These are phyloP conservation scores for Ethmia dodecea DNA, from an alignment of 2,888 invertebrate genomes.

Conservation along the genomic window DNA sequence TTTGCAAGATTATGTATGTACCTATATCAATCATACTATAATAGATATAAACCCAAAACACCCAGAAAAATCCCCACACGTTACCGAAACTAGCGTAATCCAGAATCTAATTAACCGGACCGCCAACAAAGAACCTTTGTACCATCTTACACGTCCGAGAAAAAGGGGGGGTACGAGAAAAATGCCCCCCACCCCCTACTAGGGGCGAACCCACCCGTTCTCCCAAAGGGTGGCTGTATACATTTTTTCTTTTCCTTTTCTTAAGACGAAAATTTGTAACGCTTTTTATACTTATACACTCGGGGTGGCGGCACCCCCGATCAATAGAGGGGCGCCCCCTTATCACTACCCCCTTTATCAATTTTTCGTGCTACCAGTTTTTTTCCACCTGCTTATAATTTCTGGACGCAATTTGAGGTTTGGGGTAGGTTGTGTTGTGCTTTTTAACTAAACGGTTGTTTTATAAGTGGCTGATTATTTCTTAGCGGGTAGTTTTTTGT, in stretches of 20 bases:
- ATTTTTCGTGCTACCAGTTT: conserved; percentile 66
- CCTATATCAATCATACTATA: no score
- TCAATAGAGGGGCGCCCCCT: conserved; percentile 58
- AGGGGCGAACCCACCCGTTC: conserved; percentile 28
- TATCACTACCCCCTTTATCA: conserved; percentile 70
- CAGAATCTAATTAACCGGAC: conserved; percentile 52
- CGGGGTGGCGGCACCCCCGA: conserved; percentile 51
- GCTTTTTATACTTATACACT: conserved; percentile 74
- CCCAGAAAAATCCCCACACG: no score
- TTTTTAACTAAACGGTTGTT: no score
- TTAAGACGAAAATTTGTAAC: conserved; percentile 79
- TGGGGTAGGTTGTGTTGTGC: no score
- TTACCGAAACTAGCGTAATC: conserved; percentile 24
- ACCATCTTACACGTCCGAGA: conserved; percentile 59
- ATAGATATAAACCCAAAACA: no score
- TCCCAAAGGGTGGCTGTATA: conserved; percentile 62
- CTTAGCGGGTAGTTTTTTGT: no score
- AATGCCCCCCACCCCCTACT: conserved; percentile 38
- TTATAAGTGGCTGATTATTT: no score
- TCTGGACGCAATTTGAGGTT: neutral
- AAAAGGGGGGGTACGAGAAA: conserved; percentile 61
- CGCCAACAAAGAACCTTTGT: conserved; percentile 69
- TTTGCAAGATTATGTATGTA: no score
- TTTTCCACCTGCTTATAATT: conserved; percentile 50
- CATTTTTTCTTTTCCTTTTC: conserved; percentile 78